These are phyloP conservation scores for Sminthopsis crassicaudata DNA, from an alignment of 2,113 vertebrate species.

Conservation along the genomic window DNA sequence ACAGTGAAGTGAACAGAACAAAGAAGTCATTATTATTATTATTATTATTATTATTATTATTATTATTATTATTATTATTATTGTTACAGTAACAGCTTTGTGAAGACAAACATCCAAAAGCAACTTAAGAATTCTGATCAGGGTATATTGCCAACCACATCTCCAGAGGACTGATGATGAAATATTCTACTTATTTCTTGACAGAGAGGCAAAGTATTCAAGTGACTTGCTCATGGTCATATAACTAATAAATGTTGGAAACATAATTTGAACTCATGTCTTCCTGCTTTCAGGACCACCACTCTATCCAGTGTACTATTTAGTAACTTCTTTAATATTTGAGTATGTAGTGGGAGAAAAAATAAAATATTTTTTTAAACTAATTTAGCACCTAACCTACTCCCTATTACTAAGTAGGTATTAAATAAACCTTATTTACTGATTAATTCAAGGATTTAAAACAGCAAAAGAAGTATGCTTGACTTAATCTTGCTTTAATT, in stretches of 20 bases:
- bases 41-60: neutral
- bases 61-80: neutral
- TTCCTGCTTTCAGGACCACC: neutral
- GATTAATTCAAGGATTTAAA: neutral
- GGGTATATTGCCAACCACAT: neutral
- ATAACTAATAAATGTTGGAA: neutral
- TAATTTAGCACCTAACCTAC: neutral
- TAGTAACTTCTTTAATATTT: neutral
- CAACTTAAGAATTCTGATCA: neutral
- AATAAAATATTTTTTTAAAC: neutral
- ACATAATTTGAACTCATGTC: neutral
- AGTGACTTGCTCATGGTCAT: neutral
- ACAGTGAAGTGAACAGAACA: neutral
- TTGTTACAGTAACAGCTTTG: neutral
- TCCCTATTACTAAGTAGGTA: neutral
- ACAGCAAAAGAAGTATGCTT: neutral
- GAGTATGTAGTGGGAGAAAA: neutral
- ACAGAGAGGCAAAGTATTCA: neutral
- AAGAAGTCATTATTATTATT: neutral
- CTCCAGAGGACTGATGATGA: neutral
- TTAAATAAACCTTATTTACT: neutral
- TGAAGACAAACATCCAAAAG: neutral
- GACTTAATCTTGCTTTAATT: neutral
- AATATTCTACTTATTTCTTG: neutral
- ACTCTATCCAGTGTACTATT: neutral